These are phyloP conservation scores for Chelon labrosus DNA, from an alignment of 2,797 vertebrate genomes.

Conservation along the genomic window DNA sequence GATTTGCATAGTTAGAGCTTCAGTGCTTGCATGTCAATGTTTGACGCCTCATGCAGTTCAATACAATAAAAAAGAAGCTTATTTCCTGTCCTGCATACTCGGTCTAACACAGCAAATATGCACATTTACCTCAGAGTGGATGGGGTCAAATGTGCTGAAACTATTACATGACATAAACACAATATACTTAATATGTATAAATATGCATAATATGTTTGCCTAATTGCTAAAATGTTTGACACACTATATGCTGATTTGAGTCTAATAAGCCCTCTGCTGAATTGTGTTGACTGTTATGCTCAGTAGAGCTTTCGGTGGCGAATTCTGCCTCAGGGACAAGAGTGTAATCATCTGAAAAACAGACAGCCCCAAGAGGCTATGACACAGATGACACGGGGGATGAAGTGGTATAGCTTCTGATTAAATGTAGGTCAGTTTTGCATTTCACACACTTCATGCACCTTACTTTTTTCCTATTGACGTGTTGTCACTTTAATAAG, in stretches of 20 bases:
- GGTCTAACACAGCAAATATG: too few relatives aligned
- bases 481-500: slow-evolving; percentile 3
- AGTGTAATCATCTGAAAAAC: slow-evolving; percentile 45
- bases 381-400: slow-evolving; percentile 6
- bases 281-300: neutral
- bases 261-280: neutral
- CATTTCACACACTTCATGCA: neutral
- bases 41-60: neutral
- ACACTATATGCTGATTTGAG: neutral
- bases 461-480: slow-evolving; percentile 7
- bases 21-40: neutral
- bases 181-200: slow-evolving; percentile 1
- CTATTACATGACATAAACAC: neutral
- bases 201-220: neutral
- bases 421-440: slow-evolving; percentile 16
- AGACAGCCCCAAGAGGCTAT: slow-evolving; percentile 31
- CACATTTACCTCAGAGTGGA: too few relatives aligned
- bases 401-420: slow-evolving; percentile 41
- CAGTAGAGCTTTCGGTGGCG: slow-evolving; percentile 12
- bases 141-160: too few relatives aligned
- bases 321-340: slow-evolving; percentile 12
- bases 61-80: neutral
- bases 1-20: neutral
- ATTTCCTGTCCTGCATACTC: too few relatives aligned
- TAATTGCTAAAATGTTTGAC: neutral